Evolutionary conservation across 2,797 vertebrate species (phyloP), one percentile per base, ranked within the genome.

Genomic region (Xerus rutilus): DNA sequence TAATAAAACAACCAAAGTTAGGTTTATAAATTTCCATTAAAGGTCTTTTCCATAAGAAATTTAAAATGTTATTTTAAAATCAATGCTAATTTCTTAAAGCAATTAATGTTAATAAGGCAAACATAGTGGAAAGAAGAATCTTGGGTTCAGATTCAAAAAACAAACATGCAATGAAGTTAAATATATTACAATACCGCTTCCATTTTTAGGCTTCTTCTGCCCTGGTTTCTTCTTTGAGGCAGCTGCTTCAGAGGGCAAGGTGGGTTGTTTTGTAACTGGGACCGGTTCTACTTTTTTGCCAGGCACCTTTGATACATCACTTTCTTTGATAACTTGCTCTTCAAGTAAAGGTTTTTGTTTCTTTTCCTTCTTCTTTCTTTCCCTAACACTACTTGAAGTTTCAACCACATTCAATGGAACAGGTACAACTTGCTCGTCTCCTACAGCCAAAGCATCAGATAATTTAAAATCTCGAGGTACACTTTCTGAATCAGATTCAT

Each of bases 351-450:
- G 95, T 91, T 98, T 99, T 35, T 98, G 98, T 97, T 99, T 99
- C 98, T 99, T 99, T 96, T 99, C 99, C 98, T 99, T 99, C 98
- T 99, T 99, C 98, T 99, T 99, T 74, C 99, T 98, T 96, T 99
- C 99, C 93, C 99, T 98, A 89, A 99, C 30, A 49, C 98, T 97
- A 9, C 97, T 57, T 14, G 98, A 13, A 2, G 97, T 97, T 76
- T 98, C 98, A 11, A 98, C 64, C 62, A 72, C 73, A 0, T 90
- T 97, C 83, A 98, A 1, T 35, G 98, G 95, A 95, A 97, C 96
- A 7, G 98, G 89, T 57, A 98, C 0, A 0, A 98, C 59, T 0
- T 98, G 98, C 45, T 99, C 99, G 57, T 99, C 99, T 13, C 99
- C 98, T 10, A 99, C 98, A 95, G 97, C 96, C 93, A 98, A 97